Percentiles rank a stretch among this genome's conserved stretches.
Evolutionary conservation across 1,140 invertebrate genomes (phyloP).

Genomic region (Pachypeltis micranthus): DNA sequence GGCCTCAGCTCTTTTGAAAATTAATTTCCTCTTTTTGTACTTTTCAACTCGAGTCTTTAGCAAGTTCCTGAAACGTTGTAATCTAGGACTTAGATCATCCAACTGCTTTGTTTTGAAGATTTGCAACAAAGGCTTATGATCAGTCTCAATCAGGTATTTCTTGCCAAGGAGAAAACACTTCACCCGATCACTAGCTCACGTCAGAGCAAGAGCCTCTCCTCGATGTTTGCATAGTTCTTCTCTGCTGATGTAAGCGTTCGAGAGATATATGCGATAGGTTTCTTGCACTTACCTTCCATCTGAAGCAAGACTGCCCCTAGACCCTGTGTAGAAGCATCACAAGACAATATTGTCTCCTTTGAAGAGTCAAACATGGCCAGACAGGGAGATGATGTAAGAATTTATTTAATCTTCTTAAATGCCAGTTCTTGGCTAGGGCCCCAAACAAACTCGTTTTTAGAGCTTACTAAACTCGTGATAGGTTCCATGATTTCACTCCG

Average conservation of each 20-base stretch:
- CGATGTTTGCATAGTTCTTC: conserved; percentile 26
- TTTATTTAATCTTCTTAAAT: not conserved
- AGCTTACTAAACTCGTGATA: not conserved
- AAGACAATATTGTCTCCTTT: not conserved
- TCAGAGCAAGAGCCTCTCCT: conserved; percentile 28
- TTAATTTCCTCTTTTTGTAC: conserved; percentile 51
- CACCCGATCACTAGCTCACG: conserved; percentile 23
- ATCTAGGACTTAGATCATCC: not conserved
- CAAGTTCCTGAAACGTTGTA: not conserved
- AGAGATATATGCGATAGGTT: not conserved
- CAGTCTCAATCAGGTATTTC: conserved; percentile 30
- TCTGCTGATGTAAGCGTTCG: not conserved
- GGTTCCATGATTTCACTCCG: not conserved
- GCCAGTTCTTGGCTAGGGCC: not conserved
- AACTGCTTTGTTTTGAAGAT: conserved; percentile 25
- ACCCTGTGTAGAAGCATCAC: not conserved
- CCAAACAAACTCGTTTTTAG: not conserved
- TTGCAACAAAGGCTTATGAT: conserved; percentile 32
- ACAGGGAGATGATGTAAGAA: not conserved
- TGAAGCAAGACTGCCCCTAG: not conserved
- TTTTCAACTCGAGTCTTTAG: conserved; percentile 22
- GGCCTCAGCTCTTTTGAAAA: conserved; percentile 85
- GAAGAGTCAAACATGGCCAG: not conserved
- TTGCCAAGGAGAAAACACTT: conserved; percentile 26
- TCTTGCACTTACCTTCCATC: not conserved